phyloP scores from a whole-genome alignment of 1,140 invertebrate genomes.

The Pachypeltis micranthus region DNA sequence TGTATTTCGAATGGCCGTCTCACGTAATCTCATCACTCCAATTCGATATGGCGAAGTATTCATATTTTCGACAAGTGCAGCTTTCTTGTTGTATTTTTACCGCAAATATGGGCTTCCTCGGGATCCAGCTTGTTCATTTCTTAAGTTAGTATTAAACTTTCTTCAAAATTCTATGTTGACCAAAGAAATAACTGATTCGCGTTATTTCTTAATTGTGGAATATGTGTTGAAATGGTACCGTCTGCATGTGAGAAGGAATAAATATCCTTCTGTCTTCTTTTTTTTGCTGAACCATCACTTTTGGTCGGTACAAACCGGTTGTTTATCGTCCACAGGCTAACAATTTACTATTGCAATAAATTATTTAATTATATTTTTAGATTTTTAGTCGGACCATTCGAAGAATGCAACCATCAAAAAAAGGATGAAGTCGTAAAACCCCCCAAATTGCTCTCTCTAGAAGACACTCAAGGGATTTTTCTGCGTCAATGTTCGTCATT shows the following conservation, averaged over 20 bases:
- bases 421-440: background rate
- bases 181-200: no score
- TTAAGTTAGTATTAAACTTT: constrained; percentile 46
- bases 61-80: constrained; percentile 48
- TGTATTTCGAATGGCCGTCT: constrained; percentile 56
- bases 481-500: no score
- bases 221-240: no score
- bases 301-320: no score
- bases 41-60: constrained; percentile 52
- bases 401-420: constrained; percentile 32
- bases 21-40: constrained; percentile 45
- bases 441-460: background rate
- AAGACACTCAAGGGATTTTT: no score
- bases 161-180: no score
- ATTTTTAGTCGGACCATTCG: constrained; percentile 49
- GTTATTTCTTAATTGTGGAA: no score
- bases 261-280: background rate
- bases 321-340: background rate
- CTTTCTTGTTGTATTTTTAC: constrained; percentile 46
- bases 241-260: no score
- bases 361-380: constrained; percentile 33
- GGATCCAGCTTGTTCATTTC: constrained; percentile 51
- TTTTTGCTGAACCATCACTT: background rate
- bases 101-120: constrained; percentile 38
- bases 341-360: constrained; percentile 1